Percentiles rank a stretch among this genome's conserved stretches.
Evolutionary conservation across 2,888 invertebrate genomes (phyloP).

Genomic region (Eristalinus aeneus): DNA sequence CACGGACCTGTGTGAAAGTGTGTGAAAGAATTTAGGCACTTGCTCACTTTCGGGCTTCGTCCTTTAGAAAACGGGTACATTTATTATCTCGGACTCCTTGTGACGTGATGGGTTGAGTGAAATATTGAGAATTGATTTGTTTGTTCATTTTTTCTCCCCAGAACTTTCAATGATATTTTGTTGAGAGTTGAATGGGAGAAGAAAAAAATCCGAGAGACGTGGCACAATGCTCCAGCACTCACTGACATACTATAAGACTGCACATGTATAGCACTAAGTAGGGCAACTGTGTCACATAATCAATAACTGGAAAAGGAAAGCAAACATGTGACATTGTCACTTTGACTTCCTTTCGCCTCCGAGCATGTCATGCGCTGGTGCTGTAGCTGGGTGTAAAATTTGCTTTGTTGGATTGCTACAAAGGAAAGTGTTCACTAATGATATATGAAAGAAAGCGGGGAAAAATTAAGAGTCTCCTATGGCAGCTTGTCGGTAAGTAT

Average conservation of each 20-base stretch:
- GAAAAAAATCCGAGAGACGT: background rate
- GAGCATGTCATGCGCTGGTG: background rate
- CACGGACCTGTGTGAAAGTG: constrained; percentile 13
- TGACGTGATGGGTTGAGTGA: constrained; percentile 19
- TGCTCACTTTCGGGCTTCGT: constrained; percentile 32
- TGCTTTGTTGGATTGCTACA: background rate
- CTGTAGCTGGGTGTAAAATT: background rate
- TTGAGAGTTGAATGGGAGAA: background rate
- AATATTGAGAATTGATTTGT: constrained; percentile 44
- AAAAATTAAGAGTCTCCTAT: background rate
- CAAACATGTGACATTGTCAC: background rate
- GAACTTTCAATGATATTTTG: background rate
- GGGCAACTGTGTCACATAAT: background rate
- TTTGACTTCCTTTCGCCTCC: background rate
- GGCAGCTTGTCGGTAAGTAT: background rate
- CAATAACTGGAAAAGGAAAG: background rate
- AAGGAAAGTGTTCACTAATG: background rate
- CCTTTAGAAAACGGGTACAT: constrained; percentile 31
- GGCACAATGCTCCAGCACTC: background rate
- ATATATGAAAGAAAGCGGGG: background rate
- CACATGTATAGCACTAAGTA: background rate
- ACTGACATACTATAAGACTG: background rate
- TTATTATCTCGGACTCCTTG: constrained; percentile 24
- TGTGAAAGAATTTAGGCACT: constrained; percentile 49
- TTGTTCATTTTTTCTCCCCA: background rate